Percentiles rank a stretch among this genome's conserved stretches.
Evolutionary conservation across 2,888 invertebrate genomes (phyloP).

Genomic region (Troides helena): DNA sequence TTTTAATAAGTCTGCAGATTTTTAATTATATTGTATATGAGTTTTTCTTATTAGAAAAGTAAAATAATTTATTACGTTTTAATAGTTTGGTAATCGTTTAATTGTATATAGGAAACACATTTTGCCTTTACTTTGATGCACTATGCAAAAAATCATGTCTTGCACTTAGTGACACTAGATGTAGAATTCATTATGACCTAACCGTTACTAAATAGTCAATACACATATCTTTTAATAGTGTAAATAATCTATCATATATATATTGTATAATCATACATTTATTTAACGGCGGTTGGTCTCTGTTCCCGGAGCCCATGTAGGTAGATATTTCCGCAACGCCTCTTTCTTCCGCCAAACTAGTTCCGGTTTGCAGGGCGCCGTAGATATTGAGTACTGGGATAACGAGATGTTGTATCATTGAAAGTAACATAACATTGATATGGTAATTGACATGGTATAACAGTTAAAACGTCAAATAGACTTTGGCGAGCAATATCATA

Average conservation of each 20-base stretch:
- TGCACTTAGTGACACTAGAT: background rate
- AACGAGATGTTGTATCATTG: too few relatives aligned
- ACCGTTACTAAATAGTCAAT: conserved; percentile 16
- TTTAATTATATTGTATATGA: conserved; percentile 13
- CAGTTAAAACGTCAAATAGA: conserved; percentile 12
- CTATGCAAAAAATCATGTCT: background rate
- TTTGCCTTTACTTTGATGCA: conserved; percentile 8
- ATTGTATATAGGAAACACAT: conserved; percentile 2
- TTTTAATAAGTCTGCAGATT: conserved; percentile 14
- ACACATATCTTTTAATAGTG: conserved; percentile 25
- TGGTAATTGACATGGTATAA: too few relatives aligned
- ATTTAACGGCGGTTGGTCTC: too few relatives aligned
- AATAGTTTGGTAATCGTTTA: background rate
- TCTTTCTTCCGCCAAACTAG: too few relatives aligned
- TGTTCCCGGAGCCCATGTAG: too few relatives aligned
- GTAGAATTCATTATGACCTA: background rate
- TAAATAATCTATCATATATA: conserved; percentile 21
- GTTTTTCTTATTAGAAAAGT: conserved; percentile 13
- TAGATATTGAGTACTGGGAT: too few relatives aligned
- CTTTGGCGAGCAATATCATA: conserved; percentile 16
- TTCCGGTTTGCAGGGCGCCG: too few relatives aligned
- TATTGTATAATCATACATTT: too few relatives aligned
- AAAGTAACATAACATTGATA: too few relatives aligned
- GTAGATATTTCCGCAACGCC: too few relatives aligned
- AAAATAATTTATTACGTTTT: conserved; percentile 3